These are phyloP conservation scores for Trididemnum clinides DNA, from an alignment of 23 tunicate genomes.

Conservation along the genomic window DNA sequence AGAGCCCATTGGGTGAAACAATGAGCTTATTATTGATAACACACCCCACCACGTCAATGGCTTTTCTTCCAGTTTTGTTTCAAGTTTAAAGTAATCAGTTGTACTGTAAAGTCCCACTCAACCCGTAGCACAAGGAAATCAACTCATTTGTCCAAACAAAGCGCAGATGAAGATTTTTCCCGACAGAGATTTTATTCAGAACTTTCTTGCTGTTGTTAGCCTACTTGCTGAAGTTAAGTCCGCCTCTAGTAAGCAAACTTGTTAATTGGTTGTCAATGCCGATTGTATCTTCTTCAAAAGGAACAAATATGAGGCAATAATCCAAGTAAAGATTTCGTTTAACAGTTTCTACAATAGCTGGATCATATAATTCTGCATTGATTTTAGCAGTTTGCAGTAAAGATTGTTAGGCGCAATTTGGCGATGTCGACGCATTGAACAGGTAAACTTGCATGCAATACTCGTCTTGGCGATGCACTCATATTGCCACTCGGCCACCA, in stretches of 20 bases:
- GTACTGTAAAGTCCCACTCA: not conserved
- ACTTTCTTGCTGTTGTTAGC: not conserved
- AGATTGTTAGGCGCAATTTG: not conserved
- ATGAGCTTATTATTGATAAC: no score
- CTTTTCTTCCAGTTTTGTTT: not conserved
- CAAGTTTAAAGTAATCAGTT: not conserved
- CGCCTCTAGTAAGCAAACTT: not conserved
- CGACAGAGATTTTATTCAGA: not conserved
- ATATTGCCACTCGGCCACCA: slow-evolving; percentile 7
- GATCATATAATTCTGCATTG: not conserved
- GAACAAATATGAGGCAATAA: not conserved
- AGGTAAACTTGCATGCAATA: not conserved
- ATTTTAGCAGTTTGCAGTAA: not conserved
- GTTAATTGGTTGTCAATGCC: not conserved
- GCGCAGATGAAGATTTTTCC: not conserved
- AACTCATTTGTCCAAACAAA: not conserved
- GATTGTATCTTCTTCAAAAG: not conserved
- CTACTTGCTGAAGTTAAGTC: not conserved
- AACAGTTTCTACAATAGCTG: not conserved
- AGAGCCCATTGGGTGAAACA: no score
- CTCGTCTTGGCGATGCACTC: not conserved
- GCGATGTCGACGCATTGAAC: not conserved
- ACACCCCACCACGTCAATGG: no score
- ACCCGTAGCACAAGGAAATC: not conserved
- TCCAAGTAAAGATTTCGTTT: not conserved